Base-by-base conservation (phyloP, 2,113 vertebrate genomes). In the Apodemus sylvaticus region DNA sequence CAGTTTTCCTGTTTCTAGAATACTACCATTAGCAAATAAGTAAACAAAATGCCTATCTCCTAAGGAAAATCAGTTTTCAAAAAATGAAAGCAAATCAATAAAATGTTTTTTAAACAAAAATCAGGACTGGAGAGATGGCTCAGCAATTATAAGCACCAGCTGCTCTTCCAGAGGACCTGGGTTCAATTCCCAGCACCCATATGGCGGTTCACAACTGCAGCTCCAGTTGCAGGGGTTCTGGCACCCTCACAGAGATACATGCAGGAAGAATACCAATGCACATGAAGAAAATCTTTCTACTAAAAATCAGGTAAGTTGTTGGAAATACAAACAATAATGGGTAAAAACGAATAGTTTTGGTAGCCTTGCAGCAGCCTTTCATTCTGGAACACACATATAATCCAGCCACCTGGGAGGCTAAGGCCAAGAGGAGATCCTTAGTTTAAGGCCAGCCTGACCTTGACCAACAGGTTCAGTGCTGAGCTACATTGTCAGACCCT, bases 301-400 rank as follows among this genome's bases (percentile, higher is more conserved):
- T 60, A 26, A 85, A 39, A 85, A 31, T 45, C 7, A 83, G 20
- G 12, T 83, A 62, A 73, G 70, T 62, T 91, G 26, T 79, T 92
- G 55, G 92, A 92, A 89, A 93, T 58, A 86, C 24, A 95, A 96
- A 79, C 68, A 94, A 51, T 12, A 76, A 62, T 82, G 53, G 39
- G 62, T 83, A 76, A 89, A 89, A 92, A 92, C 70, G 26, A 93
- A 66, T 29, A 53, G 19, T 94, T 89, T 62, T 76, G 90, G 34
- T 77, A 77, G 14, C 58, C 58, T 85, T 12, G 10, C 24, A 85
- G 39, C 58, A 95, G 34, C 9, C 71, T 34, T 58, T 31, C 39
- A 58, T 34, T 53, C 26, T 60, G 9, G 8, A 76, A 31, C 26
- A 60, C 31, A 60, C 26, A 17, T 11, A 48, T 7, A 26, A 77